Percentiles rank a stretch among this genome's conserved stretches.
These are phyloP conservation scores for Urophycis tenuis DNA, from an alignment of 2,797 vertebrate genomes.

Conservation along the genomic window DNA sequence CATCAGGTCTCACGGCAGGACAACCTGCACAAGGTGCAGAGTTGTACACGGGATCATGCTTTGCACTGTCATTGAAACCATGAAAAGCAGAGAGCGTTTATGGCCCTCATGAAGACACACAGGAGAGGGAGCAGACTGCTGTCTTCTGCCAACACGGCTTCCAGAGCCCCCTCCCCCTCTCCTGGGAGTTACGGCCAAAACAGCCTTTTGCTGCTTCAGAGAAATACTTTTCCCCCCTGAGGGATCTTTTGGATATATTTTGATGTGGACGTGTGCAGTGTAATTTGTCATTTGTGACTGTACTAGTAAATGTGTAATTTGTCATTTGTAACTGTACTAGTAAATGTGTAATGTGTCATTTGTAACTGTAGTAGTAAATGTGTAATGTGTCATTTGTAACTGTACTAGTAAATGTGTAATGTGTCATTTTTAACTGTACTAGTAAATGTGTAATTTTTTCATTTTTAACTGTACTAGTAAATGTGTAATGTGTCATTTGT, in stretches of 20 bases:
- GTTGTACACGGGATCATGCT: not conserved
- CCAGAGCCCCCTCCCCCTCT: slow-evolving; percentile 5
- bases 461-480: not conserved
- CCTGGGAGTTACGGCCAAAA: not conserved
- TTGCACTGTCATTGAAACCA: not conserved
- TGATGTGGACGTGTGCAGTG: not conserved
- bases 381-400: not conserved
- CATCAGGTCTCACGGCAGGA: not conserved
- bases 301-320: not conserved
- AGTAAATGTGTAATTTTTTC: not conserved
- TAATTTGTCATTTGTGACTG: not conserved
- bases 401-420: not conserved
- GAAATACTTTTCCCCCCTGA: not conserved
- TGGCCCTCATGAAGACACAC: not conserved
- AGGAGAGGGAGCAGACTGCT: slow-evolving; percentile 3
- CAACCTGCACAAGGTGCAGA: not conserved
- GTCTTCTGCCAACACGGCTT: slow-evolving; percentile 40
- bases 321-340: not conserved
- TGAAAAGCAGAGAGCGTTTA: not conserved
- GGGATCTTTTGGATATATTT: not conserved
- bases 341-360: not conserved
- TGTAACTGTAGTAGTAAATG: not conserved
- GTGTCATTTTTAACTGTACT: not conserved
- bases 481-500: not conserved
- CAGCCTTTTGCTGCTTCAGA: not conserved